A percentile compares a stretch with the other conserved stretches of the same genome.
Conservation (phyloP, 2,888 invertebrate genomes). For the Molorchus minor region DNA sequence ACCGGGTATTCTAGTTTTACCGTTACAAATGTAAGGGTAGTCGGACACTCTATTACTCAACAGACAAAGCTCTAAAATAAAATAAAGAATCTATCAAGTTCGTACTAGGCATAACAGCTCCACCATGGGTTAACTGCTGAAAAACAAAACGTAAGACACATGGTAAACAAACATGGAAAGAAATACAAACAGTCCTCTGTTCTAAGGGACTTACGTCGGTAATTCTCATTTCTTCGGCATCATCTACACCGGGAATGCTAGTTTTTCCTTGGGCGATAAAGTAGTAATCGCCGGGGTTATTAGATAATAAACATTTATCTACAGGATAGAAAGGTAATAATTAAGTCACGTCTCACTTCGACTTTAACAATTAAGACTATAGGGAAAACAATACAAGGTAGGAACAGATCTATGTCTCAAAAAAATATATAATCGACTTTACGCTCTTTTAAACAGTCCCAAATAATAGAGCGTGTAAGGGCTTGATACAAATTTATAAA, state of each 20-base stretch:
- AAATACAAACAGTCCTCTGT: conserved; percentile 7
- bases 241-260: conserved; percentile 95
- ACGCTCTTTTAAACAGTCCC: no score
- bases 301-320: conserved; percentile 84
- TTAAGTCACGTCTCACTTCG: conserved; percentile 27
- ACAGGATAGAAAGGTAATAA: conserved; percentile 24
- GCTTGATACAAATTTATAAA: no score
- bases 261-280: conserved; percentile 98
- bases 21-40: conserved; percentile 93
- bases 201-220: conserved; percentile 81
- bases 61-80: conserved; percentile 79
- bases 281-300: conserved; percentile 93
- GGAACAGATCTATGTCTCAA: not conserved
- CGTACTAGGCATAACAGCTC: conserved; percentile 29
- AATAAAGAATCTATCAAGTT: conserved; percentile 15
- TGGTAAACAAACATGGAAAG: conserved; percentile 12
- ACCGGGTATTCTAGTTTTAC: conserved; percentile 93
- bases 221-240: conserved; percentile 88
- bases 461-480: no score
- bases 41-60: conserved; percentile 85
- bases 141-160: conserved; percentile 14
- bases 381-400: not conserved
- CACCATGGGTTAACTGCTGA: conserved; percentile 17
- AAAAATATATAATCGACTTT: no score
- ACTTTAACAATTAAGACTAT: conserved; percentile 7